Evolutionary conservation across 2,797 vertebrate genomes (phyloP), one percentile per base, ranked within the genome.

Genomic region (Gambusia yucatana): DNA sequence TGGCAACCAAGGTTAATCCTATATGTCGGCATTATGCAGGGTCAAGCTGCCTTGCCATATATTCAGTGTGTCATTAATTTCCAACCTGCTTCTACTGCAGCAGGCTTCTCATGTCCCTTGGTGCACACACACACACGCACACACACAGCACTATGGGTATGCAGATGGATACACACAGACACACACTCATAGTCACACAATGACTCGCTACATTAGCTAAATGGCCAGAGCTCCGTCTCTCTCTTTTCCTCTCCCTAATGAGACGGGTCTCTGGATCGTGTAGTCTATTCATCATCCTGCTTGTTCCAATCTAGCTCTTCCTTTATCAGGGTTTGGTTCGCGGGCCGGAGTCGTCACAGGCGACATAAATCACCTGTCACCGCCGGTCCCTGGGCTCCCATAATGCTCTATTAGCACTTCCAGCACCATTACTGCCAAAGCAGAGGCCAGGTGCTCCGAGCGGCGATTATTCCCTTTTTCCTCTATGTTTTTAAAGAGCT

Each of bases 261-360:
- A 98, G 97, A 97, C 97, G 96, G 97, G 97, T 96, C 97, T 97
- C 95, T 96, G 96, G 96, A 96, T 96, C 88, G 94, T 96, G 96
- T 97, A 95, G 96, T 97, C 97, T 97, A 97, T 99, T 98, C 96
- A 99, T 99, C 98, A 98, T 98, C 94, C 97, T 98, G 98, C 96
- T 98, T 97, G 95, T 97, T 98, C 97, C 97, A 97, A 98, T 98
- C 96, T 96, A 96, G 96, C 96, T 95, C 95, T 97, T 95, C 97
- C 97, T 99, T 99, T 98, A 98, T 99, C 98, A 97, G 96, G 94
- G 88, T 95, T 95, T 96, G 84, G 84, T 91, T 96, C 93, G 93
- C 96, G 96, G 96, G 90, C 97, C 97, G 96, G 96, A 98, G 97
- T 98, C 97, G 97, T 97, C 96, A 94, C 93, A 94, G 93, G 86